These are phyloP conservation scores for Gila orcuttii DNA, from an alignment of 2,113 vertebrate species.

Conservation along the genomic window DNA sequence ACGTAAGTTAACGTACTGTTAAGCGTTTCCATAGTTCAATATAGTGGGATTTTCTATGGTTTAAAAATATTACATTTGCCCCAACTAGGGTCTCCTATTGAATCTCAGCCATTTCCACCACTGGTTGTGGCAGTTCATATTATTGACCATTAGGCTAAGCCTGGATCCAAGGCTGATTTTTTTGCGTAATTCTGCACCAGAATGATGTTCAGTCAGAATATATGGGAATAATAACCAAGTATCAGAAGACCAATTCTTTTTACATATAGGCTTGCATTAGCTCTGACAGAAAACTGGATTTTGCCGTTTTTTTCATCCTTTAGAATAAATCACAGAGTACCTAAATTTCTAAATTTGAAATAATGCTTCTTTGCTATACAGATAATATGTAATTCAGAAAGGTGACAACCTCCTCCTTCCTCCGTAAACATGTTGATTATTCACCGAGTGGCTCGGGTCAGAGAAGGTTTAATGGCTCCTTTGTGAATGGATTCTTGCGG, in stretches of 20 bases:
- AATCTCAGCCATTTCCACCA: too few relatives aligned
- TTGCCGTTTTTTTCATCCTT: constrained; percentile 9
- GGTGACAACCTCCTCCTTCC: constrained; percentile 53
- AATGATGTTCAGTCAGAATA: background rate
- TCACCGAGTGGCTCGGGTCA: constrained; percentile 39
- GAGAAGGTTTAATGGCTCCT: constrained; percentile 50
- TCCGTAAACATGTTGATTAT: constrained; percentile 51
- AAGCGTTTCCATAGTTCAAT: too few relatives aligned
- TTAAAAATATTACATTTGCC: too few relatives aligned
- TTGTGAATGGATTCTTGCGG: constrained; percentile 43
- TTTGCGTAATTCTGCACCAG: background rate
- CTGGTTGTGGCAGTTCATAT: background rate
- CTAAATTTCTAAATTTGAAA: constrained; percentile 41
- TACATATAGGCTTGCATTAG: constrained; percentile 12
- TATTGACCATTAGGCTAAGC: background rate
- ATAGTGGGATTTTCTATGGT: too few relatives aligned
- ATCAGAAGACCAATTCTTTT: background rate
- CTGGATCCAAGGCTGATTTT: background rate
- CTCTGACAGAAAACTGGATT: constrained; percentile 43
- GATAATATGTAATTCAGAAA: constrained; percentile 51
- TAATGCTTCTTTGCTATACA: constrained; percentile 47
- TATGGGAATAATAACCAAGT: background rate
- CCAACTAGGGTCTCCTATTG: too few relatives aligned
- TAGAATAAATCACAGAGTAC: constrained; percentile 24
- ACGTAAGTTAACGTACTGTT: too few relatives aligned